Evolutionary conservation across 2,888 invertebrate genomes (phyloP), one percentile per base, ranked within the genome.

Genomic region (Diachrysia chrysitis): DNA sequence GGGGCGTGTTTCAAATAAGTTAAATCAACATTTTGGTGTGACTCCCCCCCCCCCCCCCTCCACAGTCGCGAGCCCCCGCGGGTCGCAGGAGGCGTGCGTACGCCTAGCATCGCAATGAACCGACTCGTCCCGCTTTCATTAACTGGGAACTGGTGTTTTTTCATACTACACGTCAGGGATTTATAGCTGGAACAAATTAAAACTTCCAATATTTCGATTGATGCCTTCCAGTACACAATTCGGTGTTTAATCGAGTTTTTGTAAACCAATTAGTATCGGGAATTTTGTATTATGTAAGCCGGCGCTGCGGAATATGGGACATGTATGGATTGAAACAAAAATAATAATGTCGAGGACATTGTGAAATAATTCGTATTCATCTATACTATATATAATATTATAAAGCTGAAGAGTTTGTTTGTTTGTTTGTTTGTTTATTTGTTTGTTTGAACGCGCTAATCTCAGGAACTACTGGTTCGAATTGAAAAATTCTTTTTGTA

Each of bases 141-240:
- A 81, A 78, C 80, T 74, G 67, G 59, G 21, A 71, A 73, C 82
- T 71, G 71, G 71, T 78, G 57, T 83, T 85, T 85, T 85, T 80
- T 73, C 78, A 76, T 75, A 82, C 78, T 73, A 78, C 80, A 81
- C 78, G 74, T 61, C 69, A 58, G 73, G 78, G 73, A 83, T 85
- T 85, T 86, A 85, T 83, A 77, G 73, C 73, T 74, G 73, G 67
- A 63, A 69, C 76, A 81, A 83, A 85, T 85, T 82, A 84, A 81
- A 85, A 81, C 66, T 76, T 76, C 66, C 76, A 72, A 77, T 69
- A 77, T 73, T 71, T 71, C 78, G 77, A 79, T 77, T 80, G 76
- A 84, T 81, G 76, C 76, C 71, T 81, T 79, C 79, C 82, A 71
- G 73, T 59, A 55, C 63, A 53, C 55, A 57, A 64, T 6, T 19